A percentile compares a stretch with the other conserved stretches of the same genome.
These are phyloP conservation scores for Eulemur rufifrons DNA, from an alignment of 2,113 vertebrate species.

Conservation along the genomic window DNA sequence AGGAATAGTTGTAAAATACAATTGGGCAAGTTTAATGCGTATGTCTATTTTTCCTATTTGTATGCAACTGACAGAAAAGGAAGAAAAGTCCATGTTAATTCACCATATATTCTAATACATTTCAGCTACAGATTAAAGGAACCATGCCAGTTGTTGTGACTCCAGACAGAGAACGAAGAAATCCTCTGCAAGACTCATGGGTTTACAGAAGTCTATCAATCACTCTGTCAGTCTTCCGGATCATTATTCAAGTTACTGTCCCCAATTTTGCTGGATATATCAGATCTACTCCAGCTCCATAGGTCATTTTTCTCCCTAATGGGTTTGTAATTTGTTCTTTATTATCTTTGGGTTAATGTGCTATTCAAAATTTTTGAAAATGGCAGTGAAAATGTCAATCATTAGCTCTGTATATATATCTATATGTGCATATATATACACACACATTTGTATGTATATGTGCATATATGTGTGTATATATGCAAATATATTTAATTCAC, in stretches of 20 bases:
- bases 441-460: not conserved
- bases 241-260: conserved; percentile 71
- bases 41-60: not conserved
- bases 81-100: conserved; percentile 45
- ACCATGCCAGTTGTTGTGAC: conserved; percentile 54
- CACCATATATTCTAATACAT: conserved; percentile 3
- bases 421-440: not conserved
- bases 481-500: not conserved
- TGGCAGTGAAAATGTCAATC: not conserved
- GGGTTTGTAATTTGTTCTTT: not conserved
- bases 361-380: conserved; percentile 21
- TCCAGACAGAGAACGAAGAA: conserved; percentile 38
- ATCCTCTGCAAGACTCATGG: not conserved
- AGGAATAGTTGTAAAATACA: not conserved
- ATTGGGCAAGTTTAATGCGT: not conserved
- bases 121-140: conserved; percentile 2
- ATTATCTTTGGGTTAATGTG: conserved; percentile 33
- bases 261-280: conserved; percentile 71
- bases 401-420: not conserved
- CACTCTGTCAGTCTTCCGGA: conserved; percentile 66
- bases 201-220: conserved; percentile 67
- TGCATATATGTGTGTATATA: not conserved
- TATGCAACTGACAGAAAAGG: conserved; percentile 32
- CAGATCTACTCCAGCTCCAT: conserved; percentile 60
- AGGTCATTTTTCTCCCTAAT: conserved; percentile 66